These are phyloP conservation scores for Malachius bipustulatus DNA, from an alignment of 2,888 invertebrate species.

Conservation along the genomic window DNA sequence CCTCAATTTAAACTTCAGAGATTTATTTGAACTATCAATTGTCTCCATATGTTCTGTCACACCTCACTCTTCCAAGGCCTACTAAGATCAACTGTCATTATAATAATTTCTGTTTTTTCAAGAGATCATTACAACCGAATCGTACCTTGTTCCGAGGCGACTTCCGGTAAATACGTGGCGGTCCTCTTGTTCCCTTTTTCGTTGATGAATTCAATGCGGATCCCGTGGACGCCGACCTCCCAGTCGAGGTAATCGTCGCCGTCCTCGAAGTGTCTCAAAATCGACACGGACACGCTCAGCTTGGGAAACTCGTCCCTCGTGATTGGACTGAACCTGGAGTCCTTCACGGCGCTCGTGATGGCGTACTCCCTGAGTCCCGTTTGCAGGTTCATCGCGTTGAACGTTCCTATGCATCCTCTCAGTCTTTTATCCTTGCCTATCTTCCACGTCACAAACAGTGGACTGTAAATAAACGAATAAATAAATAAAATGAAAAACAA, in stretches of 20 bases:
- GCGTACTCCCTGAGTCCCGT: slow-evolving; percentile 93
- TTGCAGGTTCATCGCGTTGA: slow-evolving; percentile 92
- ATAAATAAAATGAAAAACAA: slow-evolving; percentile 19
- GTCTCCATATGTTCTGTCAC: too few relatives aligned
- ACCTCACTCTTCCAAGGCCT: too few relatives aligned
- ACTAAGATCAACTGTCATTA: too few relatives aligned
- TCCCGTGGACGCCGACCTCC: slow-evolving; percentile 95
- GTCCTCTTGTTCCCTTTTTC: slow-evolving; percentile 89
- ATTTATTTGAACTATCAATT: too few relatives aligned
- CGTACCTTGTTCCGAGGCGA: slow-evolving; percentile 95
- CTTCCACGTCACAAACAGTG: slow-evolving; percentile 99
- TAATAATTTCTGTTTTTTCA: too few relatives aligned
- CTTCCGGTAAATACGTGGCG: slow-evolving; percentile 97
- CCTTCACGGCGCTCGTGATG: slow-evolving; percentile 94
- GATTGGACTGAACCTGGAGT: slow-evolving; percentile 93
- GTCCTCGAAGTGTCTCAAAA: slow-evolving; percentile 93
- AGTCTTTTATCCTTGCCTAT: slow-evolving; percentile 90
- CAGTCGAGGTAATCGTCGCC: slow-evolving; percentile 92
- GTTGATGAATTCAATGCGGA: slow-evolving; percentile 92
- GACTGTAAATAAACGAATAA: slow-evolving; percentile 50
- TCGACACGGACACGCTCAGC: slow-evolving; percentile 89
- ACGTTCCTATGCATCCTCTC: slow-evolving; percentile 98
- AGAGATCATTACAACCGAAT: too few relatives aligned
- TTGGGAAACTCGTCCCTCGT: slow-evolving; percentile 85
- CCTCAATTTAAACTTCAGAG: too few relatives aligned